phyloP scores from a whole-genome alignment of 2,113 vertebrate genomes.

The Lagopus muta region DNA sequence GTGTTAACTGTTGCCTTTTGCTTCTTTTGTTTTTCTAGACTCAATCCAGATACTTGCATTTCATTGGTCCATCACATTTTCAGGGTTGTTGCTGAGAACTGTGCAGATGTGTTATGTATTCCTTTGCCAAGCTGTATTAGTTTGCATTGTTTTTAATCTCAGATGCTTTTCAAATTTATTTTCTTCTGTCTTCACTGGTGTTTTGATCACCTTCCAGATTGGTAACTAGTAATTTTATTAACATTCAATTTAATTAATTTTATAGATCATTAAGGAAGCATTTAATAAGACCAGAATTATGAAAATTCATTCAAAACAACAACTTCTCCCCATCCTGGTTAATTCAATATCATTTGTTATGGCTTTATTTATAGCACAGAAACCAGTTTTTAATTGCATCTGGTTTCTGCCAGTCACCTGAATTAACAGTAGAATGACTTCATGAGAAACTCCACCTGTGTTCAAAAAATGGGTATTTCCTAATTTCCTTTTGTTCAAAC shows the following conservation, averaged over 20 bases:
- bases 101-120: not conserved
- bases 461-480: not conserved
- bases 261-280: constrained; percentile 1
- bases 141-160: not conserved
- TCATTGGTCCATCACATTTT: accelerated
- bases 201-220: not conserved
- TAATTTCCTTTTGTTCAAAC: not conserved
- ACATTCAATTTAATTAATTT: not conserved
- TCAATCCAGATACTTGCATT: not conserved
- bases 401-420: not conserved
- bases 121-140: not conserved
- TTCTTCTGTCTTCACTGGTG: not conserved
- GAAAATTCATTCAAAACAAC: not conserved
- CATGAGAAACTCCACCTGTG: not conserved
- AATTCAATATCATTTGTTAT: not conserved
- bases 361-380: not conserved
- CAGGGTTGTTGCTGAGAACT: not conserved
- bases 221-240: not conserved
- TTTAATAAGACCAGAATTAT: constrained; percentile 13
- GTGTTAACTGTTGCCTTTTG: not conserved
- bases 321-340: not conserved
- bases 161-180: not conserved
- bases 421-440: not conserved
- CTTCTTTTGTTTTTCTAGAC: not conserved
- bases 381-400: not conserved